Evolutionary conservation across 2,888 invertebrate genomes (phyloP), one percentile per base, ranked within the genome.

Genomic region (Hypolimnas misippus): DNA sequence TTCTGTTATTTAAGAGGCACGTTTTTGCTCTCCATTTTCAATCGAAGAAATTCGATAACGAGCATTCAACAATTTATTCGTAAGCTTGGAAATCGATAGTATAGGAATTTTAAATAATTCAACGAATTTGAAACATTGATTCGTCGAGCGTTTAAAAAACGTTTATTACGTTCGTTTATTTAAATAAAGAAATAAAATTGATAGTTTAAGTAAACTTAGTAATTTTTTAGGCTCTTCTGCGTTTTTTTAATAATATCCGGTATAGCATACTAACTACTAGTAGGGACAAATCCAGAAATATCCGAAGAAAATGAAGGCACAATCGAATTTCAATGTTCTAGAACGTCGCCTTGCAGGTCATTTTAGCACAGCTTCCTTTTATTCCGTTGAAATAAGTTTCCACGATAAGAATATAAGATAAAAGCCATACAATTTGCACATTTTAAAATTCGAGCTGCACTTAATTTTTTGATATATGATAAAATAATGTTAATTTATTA

Each of bases 1-100:
- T 58, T 62, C 21, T 58, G 38, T 62, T 61, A 54, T 61, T 64
- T 54, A 46, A 55, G 55, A 59, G 58, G 58, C 65, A 62, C 58
- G 58, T 62, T 65, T 65, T 62, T 58, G 49, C 62, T 51, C 62
- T 57, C 44, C 51, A 62, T 57, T 58, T 60, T 31, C 55, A 44
- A 52, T 44, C 54, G 38, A 62, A 46, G 51, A 58, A 54, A 16
- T 54, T 46, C 42, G 46, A 61, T 64, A 62, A 62, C 57, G 65
- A 65, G 62, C 21, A 31, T 53, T 46, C 53, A 53, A 52, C 46
- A n/a, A n/a, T n/a, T n/a, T 55, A 51, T 57, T 57, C 42, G 42
- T 57, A 53, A 55, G 51, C 42, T 14, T 31, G 19, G 44, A 49
- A 31, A 49, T 57, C 21, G 51, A 58, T 52, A 8, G 21, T 21